Base-by-base conservation (phyloP, 2,113 vertebrate species). In the Microtus montanus region DNA sequence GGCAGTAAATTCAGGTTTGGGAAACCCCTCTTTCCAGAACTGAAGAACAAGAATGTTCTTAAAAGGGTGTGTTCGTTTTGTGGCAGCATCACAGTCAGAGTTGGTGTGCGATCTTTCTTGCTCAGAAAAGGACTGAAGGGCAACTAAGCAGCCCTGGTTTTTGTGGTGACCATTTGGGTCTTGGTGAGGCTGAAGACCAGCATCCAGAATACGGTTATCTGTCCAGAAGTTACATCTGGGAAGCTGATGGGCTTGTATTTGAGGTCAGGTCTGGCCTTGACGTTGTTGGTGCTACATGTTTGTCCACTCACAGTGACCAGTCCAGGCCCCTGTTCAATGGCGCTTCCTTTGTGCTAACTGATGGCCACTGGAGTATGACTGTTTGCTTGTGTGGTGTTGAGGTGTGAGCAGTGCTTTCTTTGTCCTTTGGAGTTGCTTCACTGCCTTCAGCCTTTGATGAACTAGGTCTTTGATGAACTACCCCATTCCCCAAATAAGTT, bases 341-440 rank as follows among this genome's bases (percentile, higher is more conserved):
- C 96, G 94, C 92, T 96, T 92, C 35, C 58, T 82, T 86, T 35
- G 17, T 38, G 14, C 41, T 91, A 58, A 33, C 90, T 35, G 14
- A 28, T 71, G 73, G 80, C 78, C 78, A 73, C 79, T n/a, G 44
- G 74, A 71, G 61, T 92, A 19, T 44, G 41, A 47, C 5, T 20
- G 13, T 92, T 78, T 92, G 28, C 38, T 41, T 49, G 28, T 64
- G n/a, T n/a, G 20, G 12, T 20, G 41, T 30, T 89, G 33, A 3
- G 17, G 68, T 75, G 38, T 91, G 30, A 87, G 71, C 63, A 58
- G 54, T 71, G 49, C 19, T 58, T 58, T n/a, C 54, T 83, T 13
- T 89, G 9, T 70, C 68, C 63, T 94, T 1, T 52, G 75, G 92
- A 82, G 87, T 49, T 15, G 17, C 66, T 79, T 54, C 24, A n/a